Evolutionary conservation across 2,797 vertebrate genomes (phyloP), one percentile per base, ranked within the genome.

Genomic region (Hipposideros larvatus): DNA sequence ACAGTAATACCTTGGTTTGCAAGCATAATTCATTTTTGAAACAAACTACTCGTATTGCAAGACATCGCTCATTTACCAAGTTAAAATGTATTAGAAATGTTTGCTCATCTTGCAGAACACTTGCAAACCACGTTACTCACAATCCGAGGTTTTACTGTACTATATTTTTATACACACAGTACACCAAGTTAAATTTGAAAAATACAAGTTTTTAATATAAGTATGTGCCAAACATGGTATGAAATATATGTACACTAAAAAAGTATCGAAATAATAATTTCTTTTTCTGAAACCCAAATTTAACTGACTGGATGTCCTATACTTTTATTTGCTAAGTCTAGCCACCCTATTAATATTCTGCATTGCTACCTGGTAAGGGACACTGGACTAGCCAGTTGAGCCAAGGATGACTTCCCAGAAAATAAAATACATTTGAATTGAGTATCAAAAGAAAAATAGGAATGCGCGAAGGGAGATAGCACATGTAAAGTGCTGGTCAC

Each of bases 211-310:
- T 96, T 90, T 63, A 79, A 0, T 66, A 11, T 79, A 65, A 78
- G 0, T 77, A 34, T 90, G 31, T 68, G 5, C 11, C 26, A 90
- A 86, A 80, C 14, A 74, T 87, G 1, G 5, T 46, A 24, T 61
- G 85, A 14, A 59, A 48, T 0, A 28, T 75, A 90, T 2, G 51
- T 88, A 68, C 57, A 43, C 16, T 85, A 57, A 55, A 66, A 86
- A 68, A n/a, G 0, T 37, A 77, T 46, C n/a, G 87, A 21, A 91
- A 80, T 87, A 77, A 48, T 31, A 16, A 57, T 71, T 2, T 57
- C 74, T 91, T 89, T 83, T 63, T 87, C 16, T 86, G 31, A 94
- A 94, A 87, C 61, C 79, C n/a, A 91, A 57, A 89, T 79, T 96
- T 79, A 84, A 37, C 4, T 37, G 15, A n/a, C 11, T 43, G 15